phyloP scores from a whole-genome alignment of 2,113 vertebrate species.

The Antigone vipio region DNA sequence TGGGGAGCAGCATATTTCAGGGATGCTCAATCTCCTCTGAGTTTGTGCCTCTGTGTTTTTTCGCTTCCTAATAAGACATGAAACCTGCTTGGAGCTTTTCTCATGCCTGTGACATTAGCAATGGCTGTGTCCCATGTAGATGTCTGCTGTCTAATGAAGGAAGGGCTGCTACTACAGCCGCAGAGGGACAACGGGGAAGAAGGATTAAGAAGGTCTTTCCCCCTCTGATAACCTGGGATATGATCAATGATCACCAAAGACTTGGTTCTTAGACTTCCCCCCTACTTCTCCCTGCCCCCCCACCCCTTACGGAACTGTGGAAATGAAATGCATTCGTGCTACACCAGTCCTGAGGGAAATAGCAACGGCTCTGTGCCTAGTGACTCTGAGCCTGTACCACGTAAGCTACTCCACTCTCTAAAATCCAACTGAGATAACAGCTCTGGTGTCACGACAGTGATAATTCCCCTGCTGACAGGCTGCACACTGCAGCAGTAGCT shows the following conservation, averaged over 20 bases:
- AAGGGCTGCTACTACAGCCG: neutral
- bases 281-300: too few relatives aligned
- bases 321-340: neutral
- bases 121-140: neutral
- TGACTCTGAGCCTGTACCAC: neutral
- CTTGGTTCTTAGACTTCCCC: neutral
- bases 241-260: neutral
- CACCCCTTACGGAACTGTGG: too few relatives aligned
- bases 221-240: neutral
- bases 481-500: neutral
- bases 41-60: neutral
- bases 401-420: neutral
- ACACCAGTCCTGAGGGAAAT: neutral
- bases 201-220: neutral
- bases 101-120: neutral
- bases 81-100: neutral
- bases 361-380: neutral
- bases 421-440: neutral
- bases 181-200: neutral
- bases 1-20: neutral
- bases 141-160: neutral
- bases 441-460: neutral
- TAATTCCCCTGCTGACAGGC: constrained; percentile 16
- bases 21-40: neutral
- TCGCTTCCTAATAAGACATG: neutral